These are phyloP conservation scores for Pseudeuparius sepicola DNA, from an alignment of 2,888 invertebrate genomes.

Conservation along the genomic window DNA sequence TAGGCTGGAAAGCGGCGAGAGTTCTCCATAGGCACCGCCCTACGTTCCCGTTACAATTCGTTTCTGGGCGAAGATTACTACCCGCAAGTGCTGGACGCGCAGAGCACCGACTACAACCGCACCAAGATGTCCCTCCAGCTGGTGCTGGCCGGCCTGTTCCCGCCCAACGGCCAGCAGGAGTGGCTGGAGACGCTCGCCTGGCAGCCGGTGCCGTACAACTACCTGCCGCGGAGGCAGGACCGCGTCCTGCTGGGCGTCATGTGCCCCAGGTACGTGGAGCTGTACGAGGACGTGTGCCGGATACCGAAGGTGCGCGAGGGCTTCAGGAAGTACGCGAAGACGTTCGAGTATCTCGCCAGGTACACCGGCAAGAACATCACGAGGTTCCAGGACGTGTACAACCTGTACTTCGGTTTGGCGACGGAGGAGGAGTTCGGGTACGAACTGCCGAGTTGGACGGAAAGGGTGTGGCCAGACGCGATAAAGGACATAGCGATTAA, in stretches of 20 bases:
- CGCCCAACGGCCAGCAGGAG: conserved; percentile 44
- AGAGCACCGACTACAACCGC: conserved; percentile 59
- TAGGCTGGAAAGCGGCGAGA: conserved; percentile 41
- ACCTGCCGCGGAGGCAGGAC: conserved; percentile 39
- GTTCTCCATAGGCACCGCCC: conserved; percentile 50
- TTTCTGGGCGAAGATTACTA: conserved; percentile 49
- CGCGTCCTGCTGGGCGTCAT: conserved; percentile 22
- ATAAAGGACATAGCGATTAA: conserved; percentile 29
- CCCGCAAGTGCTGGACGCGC: conserved; percentile 47
- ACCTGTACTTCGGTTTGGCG: conserved; percentile 48
- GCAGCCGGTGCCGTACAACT: conserved; percentile 70
- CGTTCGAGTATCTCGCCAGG: conserved; percentile 42
- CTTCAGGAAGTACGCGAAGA: conserved; percentile 38
- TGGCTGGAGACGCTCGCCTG: conserved; percentile 51
- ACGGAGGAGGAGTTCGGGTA: conserved; percentile 45
- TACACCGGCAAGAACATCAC: conserved; percentile 44
- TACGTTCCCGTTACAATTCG: conserved; percentile 49
- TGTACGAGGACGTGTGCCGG: conserved; percentile 19
- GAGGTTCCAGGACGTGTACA: conserved; percentile 47
- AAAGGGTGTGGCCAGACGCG: conserved; percentile 32
- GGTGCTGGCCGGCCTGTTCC: conserved; percentile 58
- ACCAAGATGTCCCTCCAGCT: conserved; percentile 61
- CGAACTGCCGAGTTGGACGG: conserved; percentile 38
- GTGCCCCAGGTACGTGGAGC: conserved; percentile 24
- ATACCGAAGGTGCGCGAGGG: conserved; percentile 35